Conservation (phyloP, 2,797 vertebrate species). For the Lepidocolaptes lacrymiger region DNA sequence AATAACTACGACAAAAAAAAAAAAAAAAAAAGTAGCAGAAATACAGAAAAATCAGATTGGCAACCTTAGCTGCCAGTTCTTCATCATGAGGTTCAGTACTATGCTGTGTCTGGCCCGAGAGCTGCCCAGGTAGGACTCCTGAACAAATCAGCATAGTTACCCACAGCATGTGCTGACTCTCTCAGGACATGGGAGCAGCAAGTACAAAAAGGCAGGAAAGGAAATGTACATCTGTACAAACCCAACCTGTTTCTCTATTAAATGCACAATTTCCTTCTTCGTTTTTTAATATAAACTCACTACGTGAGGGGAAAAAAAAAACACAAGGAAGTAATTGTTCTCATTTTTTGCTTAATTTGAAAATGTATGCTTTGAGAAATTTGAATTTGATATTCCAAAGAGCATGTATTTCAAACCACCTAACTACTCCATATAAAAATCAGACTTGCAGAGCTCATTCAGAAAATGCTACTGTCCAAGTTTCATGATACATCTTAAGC, state of each 20-base stretch:
- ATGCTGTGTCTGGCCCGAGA: neutral
- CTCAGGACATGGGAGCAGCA: neutral
- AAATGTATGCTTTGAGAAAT: neutral
- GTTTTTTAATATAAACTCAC: neutral
- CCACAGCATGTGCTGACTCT: neutral
- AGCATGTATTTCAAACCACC: neutral
- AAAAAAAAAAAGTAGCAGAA: neutral
- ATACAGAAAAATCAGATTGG: neutral
- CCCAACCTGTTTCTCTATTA: neutral
- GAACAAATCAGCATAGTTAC: neutral
- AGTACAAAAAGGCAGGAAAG: neutral
- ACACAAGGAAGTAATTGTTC: neutral
- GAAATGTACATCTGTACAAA: neutral
- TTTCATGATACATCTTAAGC: neutral
- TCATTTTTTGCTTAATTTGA: neutral
- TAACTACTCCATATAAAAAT: neutral
- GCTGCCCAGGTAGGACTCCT: neutral
- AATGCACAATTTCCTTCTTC: neutral
- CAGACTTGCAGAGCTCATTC: neutral
- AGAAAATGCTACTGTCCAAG: neutral
- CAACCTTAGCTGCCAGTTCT: neutral
- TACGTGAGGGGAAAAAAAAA: neutral
- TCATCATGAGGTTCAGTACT: neutral
- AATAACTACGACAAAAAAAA: neutral
- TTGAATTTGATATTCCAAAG: neutral